phyloP scores from a whole-genome alignment of 2,888 invertebrate genomes.

The Luffia ferchaultella region DNA sequence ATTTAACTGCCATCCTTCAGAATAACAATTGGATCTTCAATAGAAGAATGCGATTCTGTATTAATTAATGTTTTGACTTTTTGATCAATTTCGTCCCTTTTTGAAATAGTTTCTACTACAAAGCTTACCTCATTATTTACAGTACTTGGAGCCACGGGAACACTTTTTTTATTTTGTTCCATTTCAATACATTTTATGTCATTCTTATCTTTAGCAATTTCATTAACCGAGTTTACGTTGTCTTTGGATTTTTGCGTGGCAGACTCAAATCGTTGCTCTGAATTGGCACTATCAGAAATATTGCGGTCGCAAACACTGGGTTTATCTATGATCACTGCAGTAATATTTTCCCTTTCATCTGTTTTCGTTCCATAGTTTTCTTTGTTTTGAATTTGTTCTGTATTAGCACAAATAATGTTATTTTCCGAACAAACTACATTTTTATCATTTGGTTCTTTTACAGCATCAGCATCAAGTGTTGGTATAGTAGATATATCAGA shows the following conservation, averaged over 20 bases:
- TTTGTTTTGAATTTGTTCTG: neutral
- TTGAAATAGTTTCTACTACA: neutral
- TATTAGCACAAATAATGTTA: neutral
- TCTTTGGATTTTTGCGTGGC: no score
- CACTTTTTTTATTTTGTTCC: neutral
- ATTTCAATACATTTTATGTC: neutral
- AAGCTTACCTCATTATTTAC: constrained; percentile 4
- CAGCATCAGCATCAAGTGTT: neutral
- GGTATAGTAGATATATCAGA: no score
- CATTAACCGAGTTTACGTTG: no score
- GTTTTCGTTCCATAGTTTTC: neutral
- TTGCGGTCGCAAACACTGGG: neutral
- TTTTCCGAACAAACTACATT: neutral
- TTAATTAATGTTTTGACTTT: neutral
- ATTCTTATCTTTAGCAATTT: neutral
- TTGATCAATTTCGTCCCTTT: neutral
- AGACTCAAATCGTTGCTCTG: no score
- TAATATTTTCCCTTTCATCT: neutral
- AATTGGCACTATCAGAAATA: neutral
- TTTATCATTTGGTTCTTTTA: constrained; percentile 3
- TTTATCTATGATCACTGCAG: neutral
- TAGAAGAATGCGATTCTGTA: neutral
- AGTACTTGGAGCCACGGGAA: neutral
- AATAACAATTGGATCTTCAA: neutral
- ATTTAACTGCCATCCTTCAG: neutral